Evolutionary conservation across 2,797 vertebrate species (phyloP).

Genomic region (Enteromius viviparus): DNA sequence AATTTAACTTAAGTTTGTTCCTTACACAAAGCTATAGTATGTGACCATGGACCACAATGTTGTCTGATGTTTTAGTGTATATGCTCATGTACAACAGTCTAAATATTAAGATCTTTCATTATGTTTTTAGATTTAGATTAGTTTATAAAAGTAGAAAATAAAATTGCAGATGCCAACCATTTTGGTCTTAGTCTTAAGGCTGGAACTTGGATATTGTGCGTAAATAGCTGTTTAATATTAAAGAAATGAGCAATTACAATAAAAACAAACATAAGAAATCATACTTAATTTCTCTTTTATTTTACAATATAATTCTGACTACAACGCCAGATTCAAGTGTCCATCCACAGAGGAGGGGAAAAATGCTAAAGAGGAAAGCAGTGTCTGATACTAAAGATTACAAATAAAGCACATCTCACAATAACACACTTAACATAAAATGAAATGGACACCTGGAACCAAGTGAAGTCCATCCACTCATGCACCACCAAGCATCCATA

Average conservation of each 20-base stretch:
- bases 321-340: conserved; percentile 79
- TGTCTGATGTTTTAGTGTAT: neutral
- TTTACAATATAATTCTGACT: conserved; percentile 82
- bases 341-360: conserved; percentile 63
- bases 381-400: conserved; percentile 65
- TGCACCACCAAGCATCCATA: conserved; percentile 43
- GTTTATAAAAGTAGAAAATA: neutral
- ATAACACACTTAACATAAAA: conserved; percentile 62
- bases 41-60: no score
- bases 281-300: conserved; percentile 63
- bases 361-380: conserved; percentile 64
- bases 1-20: neutral
- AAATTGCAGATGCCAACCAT: no score
- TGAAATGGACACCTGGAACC: conserved; percentile 53
- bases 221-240: neutral
- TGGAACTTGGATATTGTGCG: neutral
- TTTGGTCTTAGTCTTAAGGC: neutral
- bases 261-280: neutral
- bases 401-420: conserved; percentile 73
- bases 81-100: neutral
- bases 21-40: neutral
- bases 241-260: neutral
- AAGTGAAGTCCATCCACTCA: conserved; percentile 33
- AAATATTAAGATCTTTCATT: neutral
- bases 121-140: neutral